Conservation (phyloP, 2,113 vertebrate species). For the Antechinus flavipes region DNA sequence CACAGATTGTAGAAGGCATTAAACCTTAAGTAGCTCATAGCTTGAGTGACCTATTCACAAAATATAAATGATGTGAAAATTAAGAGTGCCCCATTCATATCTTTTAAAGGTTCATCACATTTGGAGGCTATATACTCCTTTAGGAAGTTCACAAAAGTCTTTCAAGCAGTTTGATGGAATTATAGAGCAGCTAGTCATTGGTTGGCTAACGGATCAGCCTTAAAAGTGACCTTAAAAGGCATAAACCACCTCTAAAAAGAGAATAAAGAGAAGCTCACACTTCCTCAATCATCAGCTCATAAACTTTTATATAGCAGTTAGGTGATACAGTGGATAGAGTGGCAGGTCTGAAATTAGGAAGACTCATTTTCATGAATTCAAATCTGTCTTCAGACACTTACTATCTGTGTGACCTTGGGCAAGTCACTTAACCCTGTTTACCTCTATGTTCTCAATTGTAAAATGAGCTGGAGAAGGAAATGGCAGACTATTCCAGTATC, state of each 20-base stretch:
- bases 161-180: not conserved
- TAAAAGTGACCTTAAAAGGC: not conserved
- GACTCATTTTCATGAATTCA: not conserved
- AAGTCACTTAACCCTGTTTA: not conserved
- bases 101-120: not conserved
- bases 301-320: not conserved
- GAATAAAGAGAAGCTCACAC: not conserved
- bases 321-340: not conserved
- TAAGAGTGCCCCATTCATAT: not conserved
- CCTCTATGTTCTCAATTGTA: not conserved
- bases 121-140: not conserved
- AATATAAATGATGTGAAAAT: not conserved
- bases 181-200: not conserved
- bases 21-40: not conserved
- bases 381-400: not conserved
- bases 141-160: not conserved
- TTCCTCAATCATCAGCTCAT: not conserved
- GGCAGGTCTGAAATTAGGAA: not conserved
- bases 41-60: not conserved
- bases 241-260: not conserved
- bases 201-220: not conserved
- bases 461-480: not conserved
- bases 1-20: not conserved
- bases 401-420: not conserved
- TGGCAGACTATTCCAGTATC: too few relatives aligned